Evolutionary conservation across 2,797 vertebrate species (phyloP), one percentile per base, ranked within the genome.

Genomic region (Phaenicophaeus curvirostris): DNA sequence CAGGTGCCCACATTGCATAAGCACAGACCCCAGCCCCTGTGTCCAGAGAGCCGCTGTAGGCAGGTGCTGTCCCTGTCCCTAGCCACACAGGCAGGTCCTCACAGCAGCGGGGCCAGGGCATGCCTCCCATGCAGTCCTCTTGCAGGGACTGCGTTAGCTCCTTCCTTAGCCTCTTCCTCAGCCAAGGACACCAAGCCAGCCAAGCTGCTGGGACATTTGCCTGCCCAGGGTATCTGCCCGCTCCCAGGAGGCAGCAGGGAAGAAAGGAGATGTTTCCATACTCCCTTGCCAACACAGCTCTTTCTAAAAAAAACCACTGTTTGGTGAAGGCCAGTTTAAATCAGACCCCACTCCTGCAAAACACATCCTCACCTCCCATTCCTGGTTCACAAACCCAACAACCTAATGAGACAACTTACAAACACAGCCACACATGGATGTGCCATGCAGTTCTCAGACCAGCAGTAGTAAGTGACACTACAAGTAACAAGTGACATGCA

Each of bases 331-430:
- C 28, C 27, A 20, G 5, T 46, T 74, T 35, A 41, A 78, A 67
- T 17, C 39, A 67, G 53, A 25, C 5, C 18, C 24, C n/a, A 6
- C 5, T 54, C 30, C 55, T 28, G 27, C 20, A 42, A 33, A 72
- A 37, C 51, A 83, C 42, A 8, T 25, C 31, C 35, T 55, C 66
- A 6, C 24, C 35, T 55, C 16, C 48, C 9, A 0, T 1, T 30
- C 7, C 42, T 2, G 0, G 10, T 15, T 4, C 3, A 0, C 27
- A 76, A 59, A 58, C 62, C n/a, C 7, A 6, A 21, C 1, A 2
- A n/a, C 15, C 20, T 62, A n/a, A 48, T 14, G 35, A 42, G 72
- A 81, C 53, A 19, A 8, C 55, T n/a, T 20, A 62, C 41, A 33
- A 35, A 44, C 33, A 46, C 23, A 42, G 73, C 9, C 37, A 37